Evolutionary conservation across 2,797 vertebrate species (phyloP), one percentile per base, ranked within the genome.

Genomic region (Crenichthys baileyi): DNA sequence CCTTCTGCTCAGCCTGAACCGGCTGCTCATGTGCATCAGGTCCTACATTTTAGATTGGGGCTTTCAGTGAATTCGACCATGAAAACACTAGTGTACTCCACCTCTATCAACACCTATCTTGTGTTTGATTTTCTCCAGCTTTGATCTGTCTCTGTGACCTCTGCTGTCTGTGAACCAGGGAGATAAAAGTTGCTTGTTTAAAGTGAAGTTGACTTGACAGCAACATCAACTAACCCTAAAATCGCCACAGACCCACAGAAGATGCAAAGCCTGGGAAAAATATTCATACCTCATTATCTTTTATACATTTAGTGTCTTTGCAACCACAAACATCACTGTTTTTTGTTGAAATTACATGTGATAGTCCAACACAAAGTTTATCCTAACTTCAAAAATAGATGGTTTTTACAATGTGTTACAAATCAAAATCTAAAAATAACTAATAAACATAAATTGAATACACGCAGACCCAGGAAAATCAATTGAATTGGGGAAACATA

Each of bases 81-180:
- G 70, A 81, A 88, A 85, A 79, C 73, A 48, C 7, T 0, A 20
- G 44, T 65, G 76, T 36, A 41, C 65, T 74, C 24, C 7, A 44
- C 36, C 46, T 79, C 72, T 61, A 78, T 79, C 84, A 9, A 20
- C 58, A 24, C 58, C 80, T 5, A 36, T 48, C 63, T 65, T 51
- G 58, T 36, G 72, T 88, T 87, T 90, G 77, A 80, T 84, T 86
- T 55, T 6, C 70, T 70, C 72, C 22, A 55, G 36, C 78, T 87
- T 83, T 90, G 80, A 92, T 87, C 55, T 73, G 7, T 88, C 70
- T 88, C 56, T 77, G 65, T 81, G 75, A 80, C 76, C 81, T 80
- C 78, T 85, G 72, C 76, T 65, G 65, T 72, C 63, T 60, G 7
- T 24, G 50, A 80, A 50, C 31, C 48, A 41, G 26, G 22, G 29